Base-by-base conservation (phyloP, 2,797 vertebrate genomes). In the Neopelma chrysocephalum region DNA sequence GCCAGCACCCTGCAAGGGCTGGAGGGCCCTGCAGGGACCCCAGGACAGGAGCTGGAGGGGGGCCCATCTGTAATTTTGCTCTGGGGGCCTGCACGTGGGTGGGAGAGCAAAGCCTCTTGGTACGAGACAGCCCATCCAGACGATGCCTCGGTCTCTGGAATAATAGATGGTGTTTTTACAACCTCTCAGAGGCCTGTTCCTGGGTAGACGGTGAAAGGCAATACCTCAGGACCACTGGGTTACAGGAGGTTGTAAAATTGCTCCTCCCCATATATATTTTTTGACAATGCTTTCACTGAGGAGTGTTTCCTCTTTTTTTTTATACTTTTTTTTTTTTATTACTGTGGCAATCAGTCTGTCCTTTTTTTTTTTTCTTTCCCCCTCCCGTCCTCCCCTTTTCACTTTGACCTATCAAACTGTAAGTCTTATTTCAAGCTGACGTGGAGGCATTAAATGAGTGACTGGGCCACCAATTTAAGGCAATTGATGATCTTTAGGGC, bases 21-120 rank as follows among this genome's bases (percentile, higher is more conserved):
- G 69, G 50, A 45, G 15, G 17, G 8, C 62, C 79, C 75, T 72
- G 21, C 12, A 36, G 82, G 82, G 47, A 75, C 40, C 43, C 36
- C 5, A 6, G 29, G 34, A 26, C 36, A 42, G 38, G 42, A 69
- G 23, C 13, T 43, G 21, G 23, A 32, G 21, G 3, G 11, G 7
- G 11, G 13, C 4, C 12, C 36, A 17, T 25, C 17, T 10, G 12
- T 34, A 51, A 16, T 43, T 96, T 51, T 65, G 11, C 15, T 54
- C 3, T 85, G 0, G 0, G 6, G 13, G 29, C 12, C 50, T 0
- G 0, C 0, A 1, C 12, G 19, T 1, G 0, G 48, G 22, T 36
- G 31, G 40, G 1, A 38, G 6, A 73, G 32, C 9, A 4, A 69
- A 70, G 29, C 14, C 14, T 71, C 29, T 69, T 2, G 0, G 19